Evolutionary conservation across 2,797 vertebrate genomes (phyloP), one percentile per base, ranked within the genome.

Genomic region (Sphenopsis melanotis): DNA sequence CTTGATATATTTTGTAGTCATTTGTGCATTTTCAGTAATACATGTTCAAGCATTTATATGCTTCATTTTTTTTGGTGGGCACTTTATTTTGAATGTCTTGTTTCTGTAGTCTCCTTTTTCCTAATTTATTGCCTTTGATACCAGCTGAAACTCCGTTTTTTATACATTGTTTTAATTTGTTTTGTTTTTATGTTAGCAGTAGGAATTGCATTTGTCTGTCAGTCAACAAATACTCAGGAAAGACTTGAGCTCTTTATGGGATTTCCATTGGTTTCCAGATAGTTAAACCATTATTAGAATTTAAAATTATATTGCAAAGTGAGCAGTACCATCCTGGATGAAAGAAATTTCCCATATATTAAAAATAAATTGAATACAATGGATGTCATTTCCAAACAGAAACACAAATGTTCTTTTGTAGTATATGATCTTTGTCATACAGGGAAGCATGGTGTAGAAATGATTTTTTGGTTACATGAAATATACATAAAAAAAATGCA

Each of bases 381-480:
- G 53, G 57, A 84, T 65, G 26, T 82, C 0, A 27, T 89, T 87
- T 91, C 65, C 60, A 79, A 78, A 89, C 44, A 86, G 83, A 59
- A 41, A 23, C 27, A 53, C 17, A 76, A 56, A 44, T 2, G 3
- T 69, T 80, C 70, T 94, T 96, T 95, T 79, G 30, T 95, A 20
- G 70, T 69, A 32, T 24, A 46, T 44, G 24, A 83, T 93, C 68
- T 87, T 94, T 79, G 44, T 92, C 80, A 75, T 44, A 80, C 19
- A 39, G 63, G 74, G 23, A 93, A 86, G 29, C 11, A 30, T 29
- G 2, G 57, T 68, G 22, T 85, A 78, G 71, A 86, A 95, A 37
- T 36, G 9, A 65, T 90, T 93, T 83, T 78, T 69, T 60, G 49
- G 94, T 95, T 95, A 81, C 79, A 32, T 77, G 75, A 95, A 94